Evolutionary conservation across 1,140 invertebrate species (phyloP).

Genomic region (Leptoteleia sp.): DNA sequence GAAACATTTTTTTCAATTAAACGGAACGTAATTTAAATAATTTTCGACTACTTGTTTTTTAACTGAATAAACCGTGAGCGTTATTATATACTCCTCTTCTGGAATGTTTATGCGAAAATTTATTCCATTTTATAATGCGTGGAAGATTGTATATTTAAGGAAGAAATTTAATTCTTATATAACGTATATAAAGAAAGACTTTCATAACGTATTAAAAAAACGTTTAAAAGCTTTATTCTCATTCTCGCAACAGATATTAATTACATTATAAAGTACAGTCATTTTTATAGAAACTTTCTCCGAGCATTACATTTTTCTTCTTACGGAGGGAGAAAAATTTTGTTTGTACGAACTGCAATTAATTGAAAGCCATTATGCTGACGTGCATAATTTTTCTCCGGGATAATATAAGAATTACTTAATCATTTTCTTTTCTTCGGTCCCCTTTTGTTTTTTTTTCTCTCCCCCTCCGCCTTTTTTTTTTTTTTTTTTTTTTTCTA

Average conservation of each 20-base stretch:
- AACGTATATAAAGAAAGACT: slow-evolving; percentile 38
- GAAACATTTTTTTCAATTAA: no score
- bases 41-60: slow-evolving; percentile 1
- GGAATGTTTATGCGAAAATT: slow-evolving; percentile 24
- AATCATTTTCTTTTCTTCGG: slow-evolving; percentile 13
- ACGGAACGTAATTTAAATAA: no score
- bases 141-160: slow-evolving; percentile 25
- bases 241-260: slow-evolving; percentile 49
- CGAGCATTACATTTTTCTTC: slow-evolving; percentile 34
- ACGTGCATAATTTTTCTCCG: slow-evolving; percentile 38
- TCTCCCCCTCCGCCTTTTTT: no score
- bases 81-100: slow-evolving; percentile 4
- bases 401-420: slow-evolving; percentile 44
- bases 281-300: slow-evolving; percentile 55
- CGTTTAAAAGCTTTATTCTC: slow-evolving; percentile 53
- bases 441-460: slow-evolving; percentile 2
- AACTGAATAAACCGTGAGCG: slow-evolving; percentile 6
- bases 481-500: slow-evolving; percentile 6
- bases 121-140: slow-evolving; percentile 32
- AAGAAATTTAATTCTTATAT: slow-evolving; percentile 46
- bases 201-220: slow-evolving; percentile 43
- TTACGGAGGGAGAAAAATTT: slow-evolving; percentile 29
- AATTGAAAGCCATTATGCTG: slow-evolving; percentile 41
- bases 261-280: slow-evolving; percentile 54
- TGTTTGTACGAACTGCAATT: slow-evolving; percentile 51